These are phyloP conservation scores for Lamellibrachia luymesi DNA, from an alignment of 1,140 invertebrate genomes.

Conservation along the genomic window DNA sequence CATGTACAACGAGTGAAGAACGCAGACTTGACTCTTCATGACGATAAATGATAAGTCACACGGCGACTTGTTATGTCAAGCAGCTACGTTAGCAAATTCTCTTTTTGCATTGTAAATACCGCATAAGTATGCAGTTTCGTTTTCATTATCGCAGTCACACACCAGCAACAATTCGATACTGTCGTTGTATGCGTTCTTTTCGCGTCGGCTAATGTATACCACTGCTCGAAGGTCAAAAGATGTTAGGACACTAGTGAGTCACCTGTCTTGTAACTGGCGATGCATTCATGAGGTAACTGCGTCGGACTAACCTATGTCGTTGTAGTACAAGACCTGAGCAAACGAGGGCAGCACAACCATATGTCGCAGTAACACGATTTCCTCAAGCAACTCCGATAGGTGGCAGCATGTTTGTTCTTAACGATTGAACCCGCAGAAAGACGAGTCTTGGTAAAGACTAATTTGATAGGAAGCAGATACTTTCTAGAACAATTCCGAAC, in stretches of 20 bases:
- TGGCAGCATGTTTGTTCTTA: background rate
- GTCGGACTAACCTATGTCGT: background rate
- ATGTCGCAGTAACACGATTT: background rate
- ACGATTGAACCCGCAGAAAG: no score
- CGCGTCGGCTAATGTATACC: background rate
- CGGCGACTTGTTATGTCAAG: background rate
- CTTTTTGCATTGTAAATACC: background rate
- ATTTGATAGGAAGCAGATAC: no score
- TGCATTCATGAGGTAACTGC: background rate
- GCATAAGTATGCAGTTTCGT: background rate
- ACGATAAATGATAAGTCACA: background rate
- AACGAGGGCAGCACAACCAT: background rate
- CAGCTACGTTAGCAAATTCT: background rate
- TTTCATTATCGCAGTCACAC: background rate
- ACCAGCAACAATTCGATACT: background rate
- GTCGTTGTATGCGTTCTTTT: background rate
- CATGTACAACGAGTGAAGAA: background rate
- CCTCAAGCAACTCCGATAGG: background rate
- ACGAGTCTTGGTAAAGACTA: no score
- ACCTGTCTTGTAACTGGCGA: background rate
- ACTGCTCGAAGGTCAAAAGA: no score
- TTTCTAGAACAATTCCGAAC: no score
- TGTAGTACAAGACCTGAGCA: background rate
- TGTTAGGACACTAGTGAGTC: background rate
- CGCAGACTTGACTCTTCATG: background rate